Evolutionary conservation across 2,888 invertebrate genomes (phyloP).

Genomic region (Aphelenchoides bicaudatus): DNA sequence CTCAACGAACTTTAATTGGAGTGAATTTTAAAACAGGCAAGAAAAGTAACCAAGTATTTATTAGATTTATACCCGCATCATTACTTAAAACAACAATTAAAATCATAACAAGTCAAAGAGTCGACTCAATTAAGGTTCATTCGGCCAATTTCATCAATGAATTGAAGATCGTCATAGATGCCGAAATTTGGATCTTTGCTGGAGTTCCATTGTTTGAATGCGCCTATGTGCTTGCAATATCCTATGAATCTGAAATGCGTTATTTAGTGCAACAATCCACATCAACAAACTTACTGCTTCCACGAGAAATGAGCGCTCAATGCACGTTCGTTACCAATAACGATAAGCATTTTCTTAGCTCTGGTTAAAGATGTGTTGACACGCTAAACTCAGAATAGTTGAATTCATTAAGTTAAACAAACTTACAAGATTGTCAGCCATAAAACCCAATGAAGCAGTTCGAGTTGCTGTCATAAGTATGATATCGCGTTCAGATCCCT

Average conservation of each 20-base stretch:
- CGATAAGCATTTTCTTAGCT: conserved; percentile 32
- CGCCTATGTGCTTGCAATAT: conserved; percentile 31
- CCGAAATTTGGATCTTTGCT: too few relatives aligned
- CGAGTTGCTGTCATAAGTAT: conserved; percentile 33
- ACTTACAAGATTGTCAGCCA: conserved; percentile 28
- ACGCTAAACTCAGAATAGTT: conserved; percentile 24
- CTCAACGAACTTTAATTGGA: too few relatives aligned
- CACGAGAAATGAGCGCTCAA: conserved; percentile 26
- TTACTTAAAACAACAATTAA: too few relatives aligned
- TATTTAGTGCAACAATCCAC: background rate
- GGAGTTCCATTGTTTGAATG: conserved; percentile 21
- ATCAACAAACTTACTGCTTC: conserved; percentile 20
- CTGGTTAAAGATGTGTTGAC: conserved; percentile 38
- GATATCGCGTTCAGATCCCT: conserved; percentile 39
- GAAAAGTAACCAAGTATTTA: too few relatives aligned
- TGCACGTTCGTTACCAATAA: conserved; percentile 31
- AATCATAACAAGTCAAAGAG: too few relatives aligned
- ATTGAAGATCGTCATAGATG: too few relatives aligned
- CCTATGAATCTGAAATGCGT: conserved; percentile 26
- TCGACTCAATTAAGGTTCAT: too few relatives aligned
- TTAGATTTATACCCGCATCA: too few relatives aligned
- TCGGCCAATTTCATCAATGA: too few relatives aligned
- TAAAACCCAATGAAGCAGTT: conserved; percentile 29
- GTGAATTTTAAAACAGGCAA: too few relatives aligned
- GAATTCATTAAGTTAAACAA: conserved; percentile 7